Percentiles rank a stretch among this genome's conserved stretches.
Conservation (phyloP, 2,888 invertebrate species). For the Lithodes maja region DNA sequence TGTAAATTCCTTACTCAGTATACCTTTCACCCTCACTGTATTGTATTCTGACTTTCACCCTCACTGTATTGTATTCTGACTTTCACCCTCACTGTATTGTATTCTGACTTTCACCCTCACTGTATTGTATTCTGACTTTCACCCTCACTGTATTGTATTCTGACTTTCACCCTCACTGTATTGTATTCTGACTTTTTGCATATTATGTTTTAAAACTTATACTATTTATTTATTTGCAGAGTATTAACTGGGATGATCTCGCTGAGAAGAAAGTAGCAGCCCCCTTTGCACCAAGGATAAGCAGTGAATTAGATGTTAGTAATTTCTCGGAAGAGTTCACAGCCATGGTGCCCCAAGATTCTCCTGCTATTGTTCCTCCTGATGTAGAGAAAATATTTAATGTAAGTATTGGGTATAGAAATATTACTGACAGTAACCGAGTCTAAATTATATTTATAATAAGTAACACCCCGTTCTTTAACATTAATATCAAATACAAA, state of each 20-base stretch:
- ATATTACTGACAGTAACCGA: no score
- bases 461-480: no score
- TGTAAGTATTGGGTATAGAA: slow-evolving; percentile 72
- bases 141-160: not conserved
- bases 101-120: not conserved
- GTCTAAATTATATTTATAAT: no score
- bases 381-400: slow-evolving; percentile 91
- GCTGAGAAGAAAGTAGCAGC: slow-evolving; percentile 86
- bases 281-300: slow-evolving; percentile 92
- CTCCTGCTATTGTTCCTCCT: slow-evolving; percentile 90
- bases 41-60: not conserved
- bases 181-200: not conserved
- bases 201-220: not conserved
- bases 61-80: not conserved
- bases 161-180: not conserved
- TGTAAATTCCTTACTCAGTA: no score
- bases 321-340: slow-evolving; percentile 99
- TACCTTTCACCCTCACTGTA: not conserved
- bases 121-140: not conserved
- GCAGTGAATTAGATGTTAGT: slow-evolving; percentile 91
- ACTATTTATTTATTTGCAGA: slow-evolving; percentile 52
- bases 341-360: slow-evolving; percentile 91
- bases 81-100: not conserved
- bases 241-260: slow-evolving; percentile 87
- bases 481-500: no score